Base-by-base conservation (phyloP, 2,113 vertebrate species). In the Lepidiolamprologus cunningtoni region DNA sequence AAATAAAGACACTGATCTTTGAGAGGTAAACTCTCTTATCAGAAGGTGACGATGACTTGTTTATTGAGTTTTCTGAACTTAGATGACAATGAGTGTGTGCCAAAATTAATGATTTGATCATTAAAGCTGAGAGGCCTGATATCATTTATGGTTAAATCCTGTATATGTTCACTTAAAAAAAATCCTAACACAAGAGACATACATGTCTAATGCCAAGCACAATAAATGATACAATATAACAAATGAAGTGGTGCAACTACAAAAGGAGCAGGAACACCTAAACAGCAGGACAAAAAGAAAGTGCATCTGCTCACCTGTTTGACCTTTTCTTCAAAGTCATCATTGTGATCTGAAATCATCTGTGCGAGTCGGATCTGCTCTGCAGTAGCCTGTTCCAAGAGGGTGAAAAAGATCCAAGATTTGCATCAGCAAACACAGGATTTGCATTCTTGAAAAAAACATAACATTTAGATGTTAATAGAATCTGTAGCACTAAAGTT, bases 321-420 rank as follows among this genome's bases (percentile, higher is more conserved):
- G 94, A 99, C 98, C 92, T 99, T 99, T 95, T 98, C 98, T 93
- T 99, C 98, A 96, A 99, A 99, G 96, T 99, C 98, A 86, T 99
- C 98, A 14, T 98, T 99, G 95, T 99, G 98, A 97, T 99, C 98
- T 54, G 98, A 99, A 96, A 99, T 99, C 98, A 99, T 99, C 97
- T 99, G 98, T 91, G 98, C 98, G 90, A 99, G 98, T 96, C 98
- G 96, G 94, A 99, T 99, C 95, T 99, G 98, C 97, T 99, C 98
- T 3, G 98, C 98, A 45, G 98, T 99, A 87, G 98, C 98, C 98
- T 99, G 89, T 58, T 54, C 31, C 73, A 66, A 53, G 35, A 78
- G 23, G 23, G 68, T 5, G 7, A 71, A 13, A 14, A 13, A 19
- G 5, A 57, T 47, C 8, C 8, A 19, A 19, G 9, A 82, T 79